Evolutionary conservation across 2,797 vertebrate genomes (phyloP).

Genomic region (Mus minutoides): DNA sequence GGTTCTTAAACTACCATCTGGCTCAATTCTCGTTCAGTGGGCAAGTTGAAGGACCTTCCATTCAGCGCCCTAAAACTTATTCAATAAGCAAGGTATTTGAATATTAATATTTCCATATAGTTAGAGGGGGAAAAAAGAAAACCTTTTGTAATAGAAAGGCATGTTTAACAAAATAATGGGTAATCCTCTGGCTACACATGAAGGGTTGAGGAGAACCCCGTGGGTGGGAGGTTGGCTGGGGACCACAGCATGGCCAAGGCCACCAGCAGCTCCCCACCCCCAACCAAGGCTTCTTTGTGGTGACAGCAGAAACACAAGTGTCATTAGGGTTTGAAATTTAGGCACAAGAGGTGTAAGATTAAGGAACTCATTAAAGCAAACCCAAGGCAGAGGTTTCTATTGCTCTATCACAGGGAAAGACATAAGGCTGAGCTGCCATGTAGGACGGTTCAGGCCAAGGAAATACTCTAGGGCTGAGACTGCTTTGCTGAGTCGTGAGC

Average conservation of each 20-base stretch:
- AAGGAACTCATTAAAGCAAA: constrained; percentile 56
- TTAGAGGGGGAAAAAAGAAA: neutral
- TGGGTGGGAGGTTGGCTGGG: neutral
- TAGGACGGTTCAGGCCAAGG: constrained; percentile 57
- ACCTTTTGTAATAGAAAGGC: constrained; percentile 63
- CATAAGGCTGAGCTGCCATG: neutral
- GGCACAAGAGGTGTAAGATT: constrained; percentile 49
- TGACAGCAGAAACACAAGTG: neutral
- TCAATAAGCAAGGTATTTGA: constrained; percentile 73
- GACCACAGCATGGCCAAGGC: neutral
- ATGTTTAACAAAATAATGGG: constrained; percentile 71
- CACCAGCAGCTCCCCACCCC: neutral
- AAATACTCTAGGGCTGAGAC: constrained; percentile 31
- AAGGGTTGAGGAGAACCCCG: neutral
- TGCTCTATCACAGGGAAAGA: constrained; percentile 37
- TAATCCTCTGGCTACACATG: constrained; percentile 55
- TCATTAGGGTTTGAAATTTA: constrained; percentile 50
- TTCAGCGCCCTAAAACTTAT: constrained; percentile 68
- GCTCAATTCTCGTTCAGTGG: constrained; percentile 66
- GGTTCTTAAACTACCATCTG: constrained; percentile 74
- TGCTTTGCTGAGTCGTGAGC: constrained; percentile 56
- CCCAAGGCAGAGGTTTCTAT: neutral
- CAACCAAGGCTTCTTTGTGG: neutral
- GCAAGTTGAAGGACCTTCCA: constrained; percentile 68
- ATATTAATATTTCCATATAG: constrained; percentile 78